Percentiles rank a stretch among this genome's conserved stretches.
Conservation (phyloP, 2,113 vertebrate genomes). For the Rhadina sibilatrix region DNA sequence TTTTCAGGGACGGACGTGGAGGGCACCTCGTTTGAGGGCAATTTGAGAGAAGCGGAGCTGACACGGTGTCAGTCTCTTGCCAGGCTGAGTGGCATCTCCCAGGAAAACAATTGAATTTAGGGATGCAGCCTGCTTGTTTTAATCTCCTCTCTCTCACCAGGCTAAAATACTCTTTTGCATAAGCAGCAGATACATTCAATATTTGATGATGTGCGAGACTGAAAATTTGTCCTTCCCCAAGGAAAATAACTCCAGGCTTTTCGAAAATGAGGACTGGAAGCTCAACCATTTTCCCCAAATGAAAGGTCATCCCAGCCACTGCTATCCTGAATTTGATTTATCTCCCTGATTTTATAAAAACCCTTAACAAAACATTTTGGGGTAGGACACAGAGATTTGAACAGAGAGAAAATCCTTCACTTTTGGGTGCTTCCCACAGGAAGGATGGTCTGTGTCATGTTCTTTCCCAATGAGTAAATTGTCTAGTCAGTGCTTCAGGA, state of each 20-base stretch:
- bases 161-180: constrained; percentile 26
- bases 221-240: constrained; percentile 1
- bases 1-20: neutral
- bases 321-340: neutral
- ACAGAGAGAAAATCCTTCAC: neutral
- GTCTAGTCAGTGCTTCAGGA: neutral
- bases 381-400: neutral
- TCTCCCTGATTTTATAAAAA: neutral
- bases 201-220: neutral
- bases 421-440: neutral
- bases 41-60: constrained; percentile 25
- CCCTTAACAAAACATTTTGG: neutral
- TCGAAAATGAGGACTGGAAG: neutral
- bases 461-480: neutral
- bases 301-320: neutral
- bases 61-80: neutral
- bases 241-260: neutral
- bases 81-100: neutral
- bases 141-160: constrained; percentile 10
- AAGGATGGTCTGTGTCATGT: rapidly evolving
- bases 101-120: constrained; percentile 44
- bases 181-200: neutral
- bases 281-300: neutral
- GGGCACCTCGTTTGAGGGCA: neutral
- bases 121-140: neutral